Base-by-base conservation (phyloP, 2,797 vertebrate genomes). In the Helostoma temminkii region DNA sequence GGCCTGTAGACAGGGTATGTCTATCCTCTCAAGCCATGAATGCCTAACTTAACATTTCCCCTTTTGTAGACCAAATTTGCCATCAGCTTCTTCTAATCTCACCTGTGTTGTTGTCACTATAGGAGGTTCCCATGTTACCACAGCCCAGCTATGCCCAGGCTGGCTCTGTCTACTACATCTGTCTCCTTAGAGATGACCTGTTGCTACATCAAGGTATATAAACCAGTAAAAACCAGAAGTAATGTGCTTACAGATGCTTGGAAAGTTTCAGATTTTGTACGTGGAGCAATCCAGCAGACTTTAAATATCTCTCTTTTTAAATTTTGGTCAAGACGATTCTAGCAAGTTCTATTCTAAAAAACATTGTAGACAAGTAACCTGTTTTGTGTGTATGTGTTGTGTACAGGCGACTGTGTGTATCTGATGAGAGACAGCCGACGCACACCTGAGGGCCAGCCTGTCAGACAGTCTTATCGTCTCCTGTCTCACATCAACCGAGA, bases 81-180 rank as follows among this genome's bases (percentile, higher is more conserved):
- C 18, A n/a, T n/a, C 21, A 15, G 10, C 22, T 2, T 30, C 1
- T 15, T 65, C 25, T 75, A 6, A 53, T 66, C 57, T 81, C n/a
- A 76, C 55, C 30, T 15, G 2, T 78, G 16, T 47, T 86, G 14
- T 54, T 63, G 5, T 54, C 63, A 14, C 32, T 72, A 71, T 86
- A 99, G 98, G 98, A 99, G 80, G 98, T 99, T 22, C 98, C 98
- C 57, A 99, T 99, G 98, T 94, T 97, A 66, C 98, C 98, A 46
- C 96, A 98, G 43, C 98, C 98, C 39, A 96, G 96, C 78, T 99
- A 99, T 4, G 95, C 98, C 45, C 97, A 99, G 81, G 94, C 96
- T 1, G 97, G 98, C 79, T 99, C 96, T n/a, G 93, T 98, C 74
- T 99, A 99, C 89, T 99, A 97, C 80, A 98, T 99, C 85, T 99